Percentiles rank a stretch among this genome's conserved stretches.
Evolutionary conservation across 2,113 vertebrate species (phyloP).

Genomic region (Gymnobelideus leadbeateri): DNA sequence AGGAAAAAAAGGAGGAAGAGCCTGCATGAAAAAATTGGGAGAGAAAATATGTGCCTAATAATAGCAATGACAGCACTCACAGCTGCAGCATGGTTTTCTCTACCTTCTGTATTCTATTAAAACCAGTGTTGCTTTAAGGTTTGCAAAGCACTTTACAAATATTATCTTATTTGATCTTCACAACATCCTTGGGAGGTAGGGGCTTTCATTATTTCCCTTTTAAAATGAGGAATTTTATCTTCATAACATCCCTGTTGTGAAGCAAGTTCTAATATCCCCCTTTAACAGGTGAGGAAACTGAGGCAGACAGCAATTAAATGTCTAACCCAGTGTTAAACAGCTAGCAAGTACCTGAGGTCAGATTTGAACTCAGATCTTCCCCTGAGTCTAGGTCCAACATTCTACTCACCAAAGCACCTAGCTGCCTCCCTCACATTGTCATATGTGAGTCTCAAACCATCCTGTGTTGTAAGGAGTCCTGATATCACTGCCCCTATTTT

Average conservation of each 20-base stretch:
- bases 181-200: neutral
- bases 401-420: neutral
- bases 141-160: neutral
- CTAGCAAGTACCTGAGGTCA: neutral
- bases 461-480: neutral
- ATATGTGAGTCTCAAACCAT: neutral
- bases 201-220: neutral
- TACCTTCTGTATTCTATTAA: neutral
- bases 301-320: neutral
- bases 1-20: neutral
- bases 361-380: neutral
- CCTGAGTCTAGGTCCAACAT: neutral
- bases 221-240: neutral
- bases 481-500: neutral
- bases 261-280: neutral
- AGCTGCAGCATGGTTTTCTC: neutral
- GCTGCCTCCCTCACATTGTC: neutral
- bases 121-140: neutral
- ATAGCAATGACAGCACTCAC: neutral
- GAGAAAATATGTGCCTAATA: neutral
- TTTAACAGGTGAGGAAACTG: neutral
- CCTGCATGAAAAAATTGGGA: neutral
- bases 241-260: neutral
- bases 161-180: neutral
- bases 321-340: neutral